Evolutionary conservation across 2,888 invertebrate genomes (phyloP).

Genomic region (Cerceris rybyensis): DNA sequence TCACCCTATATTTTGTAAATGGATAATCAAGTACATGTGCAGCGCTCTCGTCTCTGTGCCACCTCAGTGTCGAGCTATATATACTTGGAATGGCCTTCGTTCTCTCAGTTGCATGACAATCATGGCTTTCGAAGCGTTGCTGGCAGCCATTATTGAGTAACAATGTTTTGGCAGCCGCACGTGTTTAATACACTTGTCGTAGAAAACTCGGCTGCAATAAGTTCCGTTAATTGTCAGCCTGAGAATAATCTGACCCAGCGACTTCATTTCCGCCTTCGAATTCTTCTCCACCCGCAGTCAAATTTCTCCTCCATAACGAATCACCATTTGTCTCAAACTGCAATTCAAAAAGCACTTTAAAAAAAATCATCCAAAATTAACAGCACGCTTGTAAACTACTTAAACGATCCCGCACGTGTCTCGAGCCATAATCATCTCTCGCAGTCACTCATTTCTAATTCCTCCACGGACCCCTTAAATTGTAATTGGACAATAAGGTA

Average conservation of each 20-base stretch:
- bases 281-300: too few relatives aligned
- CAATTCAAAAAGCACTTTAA: too few relatives aligned
- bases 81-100: slow-evolving; percentile 59
- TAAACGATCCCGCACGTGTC: slow-evolving; percentile 42
- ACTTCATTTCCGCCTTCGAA: too few relatives aligned
- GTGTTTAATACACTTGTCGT: slow-evolving; percentile 2
- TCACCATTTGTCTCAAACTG: too few relatives aligned
- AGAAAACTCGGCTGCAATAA: slow-evolving; percentile 5
- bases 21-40: slow-evolving; percentile 1
- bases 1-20: slow-evolving; percentile 34
- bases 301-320: too few relatives aligned
- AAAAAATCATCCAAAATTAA: too few relatives aligned
- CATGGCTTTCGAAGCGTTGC: slow-evolving; percentile 48
- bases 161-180: slow-evolving; percentile 27
- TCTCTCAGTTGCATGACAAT: slow-evolving; percentile 56
- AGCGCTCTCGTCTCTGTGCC: slow-evolving; percentile 20
- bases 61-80: slow-evolving; percentile 44
- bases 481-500: slow-evolving; percentile 43
- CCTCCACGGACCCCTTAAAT: slow-evolving; percentile 14
- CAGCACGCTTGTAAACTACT: too few relatives aligned
- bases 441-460: slow-evolving; percentile 47
- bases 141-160: slow-evolving; percentile 38
- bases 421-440: slow-evolving; percentile 23
- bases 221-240: slow-evolving; percentile 7
- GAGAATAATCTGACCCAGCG: background rate